These are phyloP conservation scores for Eolophus roseicapilla DNA, from an alignment of 2,113 vertebrate species.

Conservation along the genomic window DNA sequence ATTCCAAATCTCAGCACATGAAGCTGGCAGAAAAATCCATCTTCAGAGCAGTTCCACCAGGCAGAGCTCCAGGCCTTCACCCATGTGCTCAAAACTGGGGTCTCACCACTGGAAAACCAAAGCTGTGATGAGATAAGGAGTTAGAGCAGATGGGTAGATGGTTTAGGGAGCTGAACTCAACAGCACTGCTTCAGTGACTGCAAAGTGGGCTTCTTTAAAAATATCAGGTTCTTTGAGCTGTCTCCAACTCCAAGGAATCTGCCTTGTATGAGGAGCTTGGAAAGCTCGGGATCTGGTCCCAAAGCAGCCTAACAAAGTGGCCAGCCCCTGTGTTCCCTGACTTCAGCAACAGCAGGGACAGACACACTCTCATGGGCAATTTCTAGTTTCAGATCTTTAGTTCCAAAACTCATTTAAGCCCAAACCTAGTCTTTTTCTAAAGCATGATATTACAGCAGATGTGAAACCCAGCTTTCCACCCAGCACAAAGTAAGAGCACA, in stretches of 20 bases:
- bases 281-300: not conserved
- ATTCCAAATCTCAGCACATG: not conserved
- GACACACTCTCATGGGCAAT: accelerated
- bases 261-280: not conserved
- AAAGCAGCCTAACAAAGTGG: not conserved
- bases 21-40: not conserved
- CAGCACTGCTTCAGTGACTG: not conserved
- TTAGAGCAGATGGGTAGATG: not conserved
- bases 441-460: not conserved
- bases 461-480: not conserved
- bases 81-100: not conserved
- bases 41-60: not conserved
- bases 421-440: not conserved
- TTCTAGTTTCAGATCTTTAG: not conserved
- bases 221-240: not conserved
- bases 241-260: not conserved
- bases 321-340: not conserved
- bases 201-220: not conserved
- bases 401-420: not conserved
- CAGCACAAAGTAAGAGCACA: not conserved
- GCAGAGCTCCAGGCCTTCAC: not conserved
- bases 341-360: not conserved
- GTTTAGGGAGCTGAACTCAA: not conserved
- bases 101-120: not conserved
- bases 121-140: not conserved